A percentile compares a stretch with the other conserved stretches of the same genome.
phyloP scores from a whole-genome alignment of 2,888 invertebrate species.

The Deilephila elpenor region DNA sequence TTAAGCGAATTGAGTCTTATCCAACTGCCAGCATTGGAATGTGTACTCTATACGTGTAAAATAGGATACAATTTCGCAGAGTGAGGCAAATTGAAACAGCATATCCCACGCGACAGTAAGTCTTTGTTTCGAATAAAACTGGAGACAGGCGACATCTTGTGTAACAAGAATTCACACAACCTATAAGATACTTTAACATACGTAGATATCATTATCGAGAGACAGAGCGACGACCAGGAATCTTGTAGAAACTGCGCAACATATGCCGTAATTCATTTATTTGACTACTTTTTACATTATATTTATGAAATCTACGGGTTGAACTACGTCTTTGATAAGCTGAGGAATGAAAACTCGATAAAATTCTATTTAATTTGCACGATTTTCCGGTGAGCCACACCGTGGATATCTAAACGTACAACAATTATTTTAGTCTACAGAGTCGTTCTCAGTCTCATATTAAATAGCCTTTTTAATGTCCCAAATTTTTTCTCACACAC shows the following conservation, averaged over 20 bases:
- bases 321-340: no score
- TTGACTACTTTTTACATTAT: no score
- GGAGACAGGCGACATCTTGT: slow-evolving; percentile 47
- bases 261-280: not conserved
- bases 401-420: no score
- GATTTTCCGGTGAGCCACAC: no score
- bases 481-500: no score
- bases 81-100: slow-evolving; percentile 11
- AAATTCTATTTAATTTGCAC: no score
- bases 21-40: not conserved
- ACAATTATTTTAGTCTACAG: no score
- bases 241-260: not conserved
- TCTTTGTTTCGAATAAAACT: slow-evolving; percentile 56
- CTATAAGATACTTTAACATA: slow-evolving; percentile 20
- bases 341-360: no score
- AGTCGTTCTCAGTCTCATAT: no score
- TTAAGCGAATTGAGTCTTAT: slow-evolving; percentile 21
- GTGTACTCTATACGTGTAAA: not conserved
- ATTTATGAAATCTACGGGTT: no score
- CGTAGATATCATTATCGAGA: slow-evolving; percentile 8
- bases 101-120: slow-evolving; percentile 37
- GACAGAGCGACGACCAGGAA: not conserved
- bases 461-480: no score
- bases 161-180: slow-evolving; percentile 46
- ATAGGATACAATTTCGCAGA: slow-evolving; percentile 7